Percentiles rank a stretch among this genome's conserved stretches.
phyloP scores from a whole-genome alignment of 2,113 vertebrate genomes.

The Corydoras maculifer region DNA sequence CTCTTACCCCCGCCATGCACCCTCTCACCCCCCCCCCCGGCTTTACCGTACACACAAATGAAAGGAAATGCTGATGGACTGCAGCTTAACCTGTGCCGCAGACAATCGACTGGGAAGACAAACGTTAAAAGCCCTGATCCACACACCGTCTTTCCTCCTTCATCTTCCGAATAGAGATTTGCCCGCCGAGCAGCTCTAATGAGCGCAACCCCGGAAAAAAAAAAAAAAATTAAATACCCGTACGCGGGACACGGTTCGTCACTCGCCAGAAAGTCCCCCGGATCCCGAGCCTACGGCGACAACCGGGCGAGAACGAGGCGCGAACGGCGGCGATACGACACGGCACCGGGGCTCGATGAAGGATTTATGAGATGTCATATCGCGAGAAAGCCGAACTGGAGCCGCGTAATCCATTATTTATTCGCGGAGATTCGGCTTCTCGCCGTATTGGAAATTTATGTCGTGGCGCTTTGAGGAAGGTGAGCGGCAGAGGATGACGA shows the following conservation, averaged over 20 bases:
- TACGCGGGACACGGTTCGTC: slow-evolving; percentile 25
- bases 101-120: too few species aligned
- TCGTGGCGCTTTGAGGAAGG: neutral
- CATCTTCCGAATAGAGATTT: too few species aligned
- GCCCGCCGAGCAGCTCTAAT: slow-evolving; percentile 23
- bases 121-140: too few species aligned
- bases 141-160: too few species aligned
- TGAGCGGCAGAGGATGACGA: neutral
- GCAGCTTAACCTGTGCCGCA: too few species aligned
- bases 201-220: slow-evolving; percentile 16
- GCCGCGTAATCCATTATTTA: slow-evolving; percentile 35
- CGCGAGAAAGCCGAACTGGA: slow-evolving; percentile 3
- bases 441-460: slow-evolving; percentile 20
- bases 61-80: too few species aligned
- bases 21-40: too few species aligned
- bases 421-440: slow-evolving; percentile 39
- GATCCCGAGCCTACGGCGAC: slow-evolving; percentile 18
- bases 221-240: neutral
- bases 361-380: slow-evolving; percentile 40
- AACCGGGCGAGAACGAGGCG: slow-evolving; percentile 21
- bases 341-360: slow-evolving; percentile 14
- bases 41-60: too few species aligned
- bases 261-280: slow-evolving; percentile 6
- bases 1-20: too few species aligned
- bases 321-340: slow-evolving; percentile 11